Conservation (phyloP, 2,797 vertebrate species). For the Cynopterus sphinx region DNA sequence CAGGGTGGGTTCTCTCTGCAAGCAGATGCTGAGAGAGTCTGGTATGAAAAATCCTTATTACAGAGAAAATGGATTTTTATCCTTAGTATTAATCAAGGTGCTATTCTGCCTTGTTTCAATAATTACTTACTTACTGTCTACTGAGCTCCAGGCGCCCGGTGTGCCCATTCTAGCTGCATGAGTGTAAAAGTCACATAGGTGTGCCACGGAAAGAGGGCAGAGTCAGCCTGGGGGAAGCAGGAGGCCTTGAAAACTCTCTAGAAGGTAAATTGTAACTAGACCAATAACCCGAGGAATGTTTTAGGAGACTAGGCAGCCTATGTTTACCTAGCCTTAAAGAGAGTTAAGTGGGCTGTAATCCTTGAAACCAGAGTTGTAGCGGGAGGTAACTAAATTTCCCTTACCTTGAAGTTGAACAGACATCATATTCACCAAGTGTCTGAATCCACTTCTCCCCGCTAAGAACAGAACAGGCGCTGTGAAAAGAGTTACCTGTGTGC, state of each 20-base stretch:
- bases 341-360: constrained; percentile 68
- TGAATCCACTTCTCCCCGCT: background rate
- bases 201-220: background rate
- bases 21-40: background rate
- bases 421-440: constrained; percentile 49
- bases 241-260: constrained; percentile 2
- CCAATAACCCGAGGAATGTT: constrained; percentile 64
- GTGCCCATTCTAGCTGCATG: background rate
- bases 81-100: background rate
- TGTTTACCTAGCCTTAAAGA: constrained; percentile 71
- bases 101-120: background rate
- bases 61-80: background rate
- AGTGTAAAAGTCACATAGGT: background rate
- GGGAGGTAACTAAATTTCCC: constrained; percentile 35
- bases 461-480: background rate
- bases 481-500: constrained; percentile 31
- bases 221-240: background rate
- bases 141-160: background rate
- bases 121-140: background rate
- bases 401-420: constrained; percentile 56
- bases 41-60: background rate
- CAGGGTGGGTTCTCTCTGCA: background rate
- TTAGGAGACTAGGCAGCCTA: constrained; percentile 51
- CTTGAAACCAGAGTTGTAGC: constrained; percentile 62
- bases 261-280: constrained; percentile 38